Evolutionary conservation across 2,113 vertebrate species (phyloP), one percentile per base, ranked within the genome.

Genomic region (Hypomesus transpacificus): DNA sequence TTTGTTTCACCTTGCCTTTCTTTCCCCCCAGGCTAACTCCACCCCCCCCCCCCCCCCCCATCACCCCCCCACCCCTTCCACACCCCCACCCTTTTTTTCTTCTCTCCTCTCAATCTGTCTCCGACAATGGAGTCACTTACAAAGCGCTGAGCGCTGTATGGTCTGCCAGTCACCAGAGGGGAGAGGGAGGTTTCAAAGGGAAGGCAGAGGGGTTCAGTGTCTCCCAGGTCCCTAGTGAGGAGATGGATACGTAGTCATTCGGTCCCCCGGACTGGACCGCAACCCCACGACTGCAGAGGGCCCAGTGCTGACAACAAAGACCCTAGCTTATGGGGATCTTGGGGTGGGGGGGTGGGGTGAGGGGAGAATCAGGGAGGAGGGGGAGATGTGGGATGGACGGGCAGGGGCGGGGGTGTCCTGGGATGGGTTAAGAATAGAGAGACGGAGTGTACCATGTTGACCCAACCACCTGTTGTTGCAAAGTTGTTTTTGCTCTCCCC

Each of bases 111-210:
- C 89, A 88, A 87, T 89, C 89, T 85, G 84, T 83, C 85, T 77
- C 89, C 69, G 78, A 92, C 89, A 91, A 91, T 91, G 86, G 92
- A 93, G 84, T 93, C 91, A 90, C 91, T 93, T 92, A 92, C 91
- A 91, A 91, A 92, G 92, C 89, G 86, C 80, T 75, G 84, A 87
- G 87, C 83, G 67, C 78, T 91, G 87, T 89, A 87, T 88, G 84
- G 85, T 84, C 81, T 83, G 84, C 86, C 84, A 91, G 86, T 91
- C 90, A 92, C 89, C 86, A 86, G 77, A 89, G 80, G 86, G 87
- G 87, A 91, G 31, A 34, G 31, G 77, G 79, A 88, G 78, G 80
- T 91, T 92, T 93, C 89, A 93, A 91, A 91, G 89, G 84, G 85
- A 89, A 84, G 82, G 80, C 84, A 88, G 89, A 75, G 81, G 83